Percentiles rank a stretch among this genome's conserved stretches.
These are phyloP conservation scores for Rhyzopertha dominica DNA, from an alignment of 1,140 invertebrate species.

Conservation along the genomic window DNA sequence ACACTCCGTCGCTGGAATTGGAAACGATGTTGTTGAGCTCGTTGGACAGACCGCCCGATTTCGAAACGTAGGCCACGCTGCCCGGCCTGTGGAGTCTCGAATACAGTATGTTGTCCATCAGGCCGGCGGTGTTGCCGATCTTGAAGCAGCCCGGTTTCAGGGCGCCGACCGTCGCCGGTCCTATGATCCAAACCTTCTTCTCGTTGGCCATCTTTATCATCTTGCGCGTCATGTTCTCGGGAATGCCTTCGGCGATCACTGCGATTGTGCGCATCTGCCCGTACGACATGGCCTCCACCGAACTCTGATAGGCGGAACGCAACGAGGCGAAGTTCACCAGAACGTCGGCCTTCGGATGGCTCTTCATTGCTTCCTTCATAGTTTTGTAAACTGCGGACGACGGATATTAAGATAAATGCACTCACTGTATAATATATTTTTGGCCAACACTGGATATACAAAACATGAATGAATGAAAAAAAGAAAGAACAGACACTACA, in stretches of 20 bases:
- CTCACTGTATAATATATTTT: too few relatives aligned
- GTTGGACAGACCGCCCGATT: slow-evolving; percentile 99
- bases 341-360: slow-evolving; percentile 91
- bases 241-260: slow-evolving; percentile 99
- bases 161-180: slow-evolving; percentile 96
- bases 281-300: slow-evolving; percentile 86
- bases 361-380: slow-evolving; percentile 94
- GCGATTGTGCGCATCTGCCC: slow-evolving; percentile 94
- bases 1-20: slow-evolving; percentile 94
- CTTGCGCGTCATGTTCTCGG: slow-evolving; percentile 96
- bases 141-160: slow-evolving; percentile 99
- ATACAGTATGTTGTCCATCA: slow-evolving; percentile 99
- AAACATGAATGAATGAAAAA: slow-evolving; percentile 16
- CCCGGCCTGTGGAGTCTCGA: slow-evolving; percentile 96
- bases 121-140: slow-evolving; percentile 95
- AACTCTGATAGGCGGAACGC: slow-evolving; percentile 95
- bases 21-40: slow-evolving; percentile 99
- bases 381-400: slow-evolving; percentile 92
- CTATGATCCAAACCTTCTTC: slow-evolving; percentile 81
- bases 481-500: too few relatives aligned
- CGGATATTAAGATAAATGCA: too few relatives aligned
- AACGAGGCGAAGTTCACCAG: slow-evolving; percentile 98
- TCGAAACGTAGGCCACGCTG: slow-evolving; percentile 95
- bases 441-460: too few relatives aligned
- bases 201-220: slow-evolving; percentile 82